Percentiles rank a stretch among this genome's conserved stretches.
These are phyloP conservation scores for Chrysochloris asiatica DNA, from an alignment of 2,113 vertebrate species.

Conservation along the genomic window DNA sequence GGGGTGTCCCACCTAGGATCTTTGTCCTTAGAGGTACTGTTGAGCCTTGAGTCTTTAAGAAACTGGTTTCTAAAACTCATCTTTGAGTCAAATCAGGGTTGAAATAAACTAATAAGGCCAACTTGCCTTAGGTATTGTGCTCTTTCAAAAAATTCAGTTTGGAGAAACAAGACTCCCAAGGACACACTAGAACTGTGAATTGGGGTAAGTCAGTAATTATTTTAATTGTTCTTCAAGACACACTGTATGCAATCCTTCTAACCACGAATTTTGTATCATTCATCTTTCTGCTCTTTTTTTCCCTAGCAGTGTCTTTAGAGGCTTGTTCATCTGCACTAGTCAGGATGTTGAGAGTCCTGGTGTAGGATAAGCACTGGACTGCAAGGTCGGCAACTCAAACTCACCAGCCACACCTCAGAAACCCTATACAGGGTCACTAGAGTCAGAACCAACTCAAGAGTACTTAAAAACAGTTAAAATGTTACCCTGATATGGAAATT, in stretches of 20 bases:
- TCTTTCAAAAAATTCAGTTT: not conserved
- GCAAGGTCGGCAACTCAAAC: no score
- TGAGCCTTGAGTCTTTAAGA: not conserved
- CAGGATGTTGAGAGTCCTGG: not conserved
- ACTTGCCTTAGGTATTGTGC: not conserved
- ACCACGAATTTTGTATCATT: not conserved
- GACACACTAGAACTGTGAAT: not conserved
- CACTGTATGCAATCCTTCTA: not conserved
- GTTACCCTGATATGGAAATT: not conserved
- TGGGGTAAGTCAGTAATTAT: not conserved
- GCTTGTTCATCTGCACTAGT: not conserved
- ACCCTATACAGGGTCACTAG: no score
- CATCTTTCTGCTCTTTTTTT: not conserved
- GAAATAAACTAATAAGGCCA: not conserved
- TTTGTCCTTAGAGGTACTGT: not conserved
- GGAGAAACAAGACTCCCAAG: not conserved
- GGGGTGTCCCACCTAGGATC: not conserved
- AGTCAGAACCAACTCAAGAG: no score
- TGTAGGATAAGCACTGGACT: no score
- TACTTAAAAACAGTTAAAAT: no score
- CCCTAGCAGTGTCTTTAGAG: not conserved
- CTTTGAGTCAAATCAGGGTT: not conserved
- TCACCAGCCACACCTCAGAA: no score
- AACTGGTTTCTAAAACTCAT: not conserved
- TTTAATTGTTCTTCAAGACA: not conserved